A percentile compares a stretch with the other conserved stretches of the same genome.
These are phyloP conservation scores for Agrochola lota DNA, from an alignment of 2,888 invertebrate genomes.

Conservation along the genomic window DNA sequence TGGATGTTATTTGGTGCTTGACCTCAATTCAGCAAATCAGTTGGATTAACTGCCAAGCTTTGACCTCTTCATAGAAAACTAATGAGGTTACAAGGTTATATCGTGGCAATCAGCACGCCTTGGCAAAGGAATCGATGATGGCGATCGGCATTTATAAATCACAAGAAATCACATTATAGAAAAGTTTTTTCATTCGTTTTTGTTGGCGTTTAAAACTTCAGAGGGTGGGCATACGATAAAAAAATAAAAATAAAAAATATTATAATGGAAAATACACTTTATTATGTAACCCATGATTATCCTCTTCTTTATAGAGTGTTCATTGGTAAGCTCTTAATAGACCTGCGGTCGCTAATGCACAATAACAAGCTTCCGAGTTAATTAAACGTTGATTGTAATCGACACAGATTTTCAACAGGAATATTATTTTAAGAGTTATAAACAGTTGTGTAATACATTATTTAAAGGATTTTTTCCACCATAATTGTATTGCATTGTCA, in stretches of 20 bases:
- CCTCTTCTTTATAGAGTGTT: conserved; percentile 6
- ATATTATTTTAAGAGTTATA: background rate
- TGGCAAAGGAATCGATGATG: background rate
- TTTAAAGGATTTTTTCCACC: background rate
- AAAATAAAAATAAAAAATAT: too few species aligned
- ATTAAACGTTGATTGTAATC: conserved; percentile 30
- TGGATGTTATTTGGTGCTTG: conserved; percentile 33
- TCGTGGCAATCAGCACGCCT: background rate
- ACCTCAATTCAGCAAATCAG: conserved; percentile 23
- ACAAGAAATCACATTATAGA: background rate
- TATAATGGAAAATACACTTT: background rate
- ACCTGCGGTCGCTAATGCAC: conserved; percentile 27
- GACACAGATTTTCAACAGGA: conserved; percentile 1
- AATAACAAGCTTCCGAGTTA: conserved; percentile 6
- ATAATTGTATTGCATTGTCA: background rate
- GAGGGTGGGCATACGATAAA: too few species aligned
- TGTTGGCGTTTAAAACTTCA: background rate
- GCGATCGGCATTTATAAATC: background rate
- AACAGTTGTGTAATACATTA: background rate
- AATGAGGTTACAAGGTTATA: background rate
- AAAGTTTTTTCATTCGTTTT: too few species aligned
- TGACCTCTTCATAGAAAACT: background rate
- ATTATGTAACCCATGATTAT: background rate
- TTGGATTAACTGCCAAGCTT: conserved; percentile 13
- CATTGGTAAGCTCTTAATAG: conserved; percentile 12